Evolutionary conservation across 2,797 vertebrate genomes (phyloP), one percentile per base, ranked within the genome.

Genomic region (Pipistrellus nathusii): DNA sequence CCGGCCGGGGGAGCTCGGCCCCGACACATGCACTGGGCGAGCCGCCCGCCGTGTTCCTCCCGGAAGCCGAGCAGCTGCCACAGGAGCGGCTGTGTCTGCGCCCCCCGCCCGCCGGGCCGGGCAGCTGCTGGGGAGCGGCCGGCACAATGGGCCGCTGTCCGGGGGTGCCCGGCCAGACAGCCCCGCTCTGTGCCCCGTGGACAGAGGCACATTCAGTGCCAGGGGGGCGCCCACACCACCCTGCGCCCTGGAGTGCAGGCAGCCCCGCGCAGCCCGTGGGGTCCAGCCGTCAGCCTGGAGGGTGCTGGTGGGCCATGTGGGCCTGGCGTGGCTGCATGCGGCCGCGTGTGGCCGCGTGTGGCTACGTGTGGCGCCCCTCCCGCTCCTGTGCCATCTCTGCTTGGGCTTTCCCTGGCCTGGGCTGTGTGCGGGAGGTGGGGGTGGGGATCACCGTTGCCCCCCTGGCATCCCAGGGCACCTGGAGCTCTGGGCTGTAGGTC

Each of bases 61-160:
- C 5, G 88, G 59, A 69, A 81, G 68, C 48, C 0, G 1, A 64
- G 82, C 95, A 93, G 91, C 94, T 96, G 96, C 76, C 78, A 3
- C 27, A 41, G 44, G 88, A 66, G 73, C 44, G 46, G 51, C 59
- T 3, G 27, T 5, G 75, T 81, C 85, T 18, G 8, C 17, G 4
- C 13, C 64, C n/a, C 1, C n/a, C 1, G 78, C 51, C 81, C 48
- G 25, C 69, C 46, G 12, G 90, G 53, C 71, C 4, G 0, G 57
- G 81, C 94, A 93, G 92, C 96, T 93, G 91, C 96, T 9, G 32
- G 62, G n/a, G 72, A 38, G 46, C 44, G 3, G 75, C 85, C 20
- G 0, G 9, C 78, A 69, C 48, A 35, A 17, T 27, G 53, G 35
- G 12, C 51, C 2, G 64, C 85, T 94, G 88, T 92, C 10, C 23